These are phyloP conservation scores for Ophraella communa DNA, from an alignment of 2,888 invertebrate genomes.

Conservation along the genomic window DNA sequence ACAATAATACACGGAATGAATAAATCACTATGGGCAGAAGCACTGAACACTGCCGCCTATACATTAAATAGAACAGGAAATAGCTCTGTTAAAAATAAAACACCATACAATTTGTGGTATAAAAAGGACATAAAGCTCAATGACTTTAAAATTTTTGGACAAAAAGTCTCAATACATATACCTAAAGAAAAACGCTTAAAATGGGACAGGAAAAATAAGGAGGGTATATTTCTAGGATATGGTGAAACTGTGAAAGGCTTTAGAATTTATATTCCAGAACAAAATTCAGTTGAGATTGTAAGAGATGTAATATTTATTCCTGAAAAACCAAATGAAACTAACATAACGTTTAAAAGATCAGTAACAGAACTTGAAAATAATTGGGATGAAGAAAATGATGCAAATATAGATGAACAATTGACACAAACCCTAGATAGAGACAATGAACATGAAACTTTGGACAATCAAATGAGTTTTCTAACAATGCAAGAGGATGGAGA, in stretches of 20 bases:
- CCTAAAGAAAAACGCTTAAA: conserved; percentile 12
- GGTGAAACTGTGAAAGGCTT: conserved; percentile 7
- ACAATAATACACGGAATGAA: conserved; percentile 2
- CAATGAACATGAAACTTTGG: too few species aligned
- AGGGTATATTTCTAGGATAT: conserved; percentile 22
- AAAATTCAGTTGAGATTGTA: neutral
- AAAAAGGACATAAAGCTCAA: neutral
- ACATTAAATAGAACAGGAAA: conserved; percentile 23
- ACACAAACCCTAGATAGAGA: too few species aligned
- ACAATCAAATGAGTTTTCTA: too few species aligned
- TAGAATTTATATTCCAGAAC: conserved; percentile 7
- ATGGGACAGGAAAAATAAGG: conserved; percentile 16
- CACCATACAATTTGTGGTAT: conserved; percentile 17
- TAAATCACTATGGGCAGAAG: conserved; percentile 8
- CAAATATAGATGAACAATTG: too few species aligned
- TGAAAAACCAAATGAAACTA: neutral
- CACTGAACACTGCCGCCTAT: conserved; percentile 10
- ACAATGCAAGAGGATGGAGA: too few species aligned
- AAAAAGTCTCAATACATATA: conserved; percentile 13
- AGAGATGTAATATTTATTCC: conserved; percentile 12
- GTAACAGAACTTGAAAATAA: too few species aligned
- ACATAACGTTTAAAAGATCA: too few species aligned
- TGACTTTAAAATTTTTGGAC: conserved; percentile 19
- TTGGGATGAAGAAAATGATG: too few species aligned
- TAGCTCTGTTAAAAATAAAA: conserved; percentile 2